Conservation (phyloP, 2,113 vertebrate species). For the Poeciliopsis prolifica region DNA sequence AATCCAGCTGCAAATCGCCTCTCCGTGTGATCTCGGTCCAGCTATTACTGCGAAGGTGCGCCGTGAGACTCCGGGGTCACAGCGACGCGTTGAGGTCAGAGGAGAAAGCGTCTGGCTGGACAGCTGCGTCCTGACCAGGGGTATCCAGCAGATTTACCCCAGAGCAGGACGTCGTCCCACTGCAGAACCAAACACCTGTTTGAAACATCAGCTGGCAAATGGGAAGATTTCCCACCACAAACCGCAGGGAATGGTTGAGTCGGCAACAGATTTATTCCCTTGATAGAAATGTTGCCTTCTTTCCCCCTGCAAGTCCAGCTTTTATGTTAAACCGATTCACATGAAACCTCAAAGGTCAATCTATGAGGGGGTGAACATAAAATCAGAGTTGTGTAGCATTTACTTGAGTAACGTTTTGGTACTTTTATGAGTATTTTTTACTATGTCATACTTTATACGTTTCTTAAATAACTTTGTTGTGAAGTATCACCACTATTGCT, state of each 20-base stretch:
- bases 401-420: too few species aligned
- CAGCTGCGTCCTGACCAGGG: conserved; percentile 65
- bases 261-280: background rate
- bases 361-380: background rate
- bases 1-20: conserved; percentile 13
- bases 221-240: conserved; percentile 3
- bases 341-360: background rate
- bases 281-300: background rate
- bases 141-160: conserved; percentile 44
- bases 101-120: conserved; percentile 46
- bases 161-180: conserved; percentile 42
- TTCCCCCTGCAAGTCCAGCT: background rate
- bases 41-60: conserved; percentile 30
- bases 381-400: too few species aligned
- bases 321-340: background rate
- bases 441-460: too few species aligned
- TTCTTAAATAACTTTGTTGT: too few species aligned
- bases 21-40: conserved; percentile 35
- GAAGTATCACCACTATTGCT: too few species aligned
- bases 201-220: background rate
- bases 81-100: conserved; percentile 51
- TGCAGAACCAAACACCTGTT: conserved; percentile 39
- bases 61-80: conserved; percentile 30
- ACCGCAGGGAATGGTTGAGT: background rate
- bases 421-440: too few species aligned